phyloP scores from a whole-genome alignment of 1,140 invertebrate species.

The Drosophila ercepeae region DNA sequence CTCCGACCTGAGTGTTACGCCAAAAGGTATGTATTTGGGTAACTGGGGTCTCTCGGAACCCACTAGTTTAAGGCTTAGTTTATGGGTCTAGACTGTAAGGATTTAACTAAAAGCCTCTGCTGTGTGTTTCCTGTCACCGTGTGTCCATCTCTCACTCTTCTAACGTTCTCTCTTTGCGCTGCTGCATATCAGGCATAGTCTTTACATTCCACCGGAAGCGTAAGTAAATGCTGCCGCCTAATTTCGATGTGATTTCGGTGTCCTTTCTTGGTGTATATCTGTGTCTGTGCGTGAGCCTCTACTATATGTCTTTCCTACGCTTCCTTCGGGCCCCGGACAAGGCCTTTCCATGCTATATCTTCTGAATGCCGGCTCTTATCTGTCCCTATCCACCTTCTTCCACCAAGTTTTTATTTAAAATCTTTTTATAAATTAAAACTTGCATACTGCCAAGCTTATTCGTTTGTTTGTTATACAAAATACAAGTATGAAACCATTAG shows the following conservation, averaged over 20 bases:
- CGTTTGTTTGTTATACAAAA: no score
- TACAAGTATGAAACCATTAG: neutral
- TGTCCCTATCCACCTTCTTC: neutral
- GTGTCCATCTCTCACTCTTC: constrained; percentile 41
- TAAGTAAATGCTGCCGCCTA: constrained; percentile 63
- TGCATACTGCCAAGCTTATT: no score
- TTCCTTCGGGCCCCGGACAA: neutral
- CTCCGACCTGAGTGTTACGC: constrained; percentile 95
- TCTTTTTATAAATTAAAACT: neutral
- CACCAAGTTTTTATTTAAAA: neutral
- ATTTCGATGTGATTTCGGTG: constrained; percentile 35
- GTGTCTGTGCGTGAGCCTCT: constrained; percentile 30
- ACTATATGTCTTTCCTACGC: constrained; percentile 13
- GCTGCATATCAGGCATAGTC: constrained; percentile 66
- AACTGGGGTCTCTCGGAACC: neutral
- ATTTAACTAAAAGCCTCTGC: constrained; percentile 4
- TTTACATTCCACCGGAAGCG: constrained; percentile 69
- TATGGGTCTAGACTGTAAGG: constrained; percentile 19
- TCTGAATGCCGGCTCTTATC: constrained; percentile 11
- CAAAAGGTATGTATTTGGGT: constrained; percentile 89
- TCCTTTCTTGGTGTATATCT: constrained; percentile 42
- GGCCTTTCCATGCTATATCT: constrained; percentile 14
- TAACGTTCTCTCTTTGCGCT: constrained; percentile 71
- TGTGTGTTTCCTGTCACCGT: constrained; percentile 30
- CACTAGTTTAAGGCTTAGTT: constrained; percentile 17